A percentile compares a stretch with the other conserved stretches of the same genome.
Evolutionary conservation across 37 sponge, comb jelly and placozoan genomes (phyloP).

Genomic region (Petrosia ficiformis): DNA sequence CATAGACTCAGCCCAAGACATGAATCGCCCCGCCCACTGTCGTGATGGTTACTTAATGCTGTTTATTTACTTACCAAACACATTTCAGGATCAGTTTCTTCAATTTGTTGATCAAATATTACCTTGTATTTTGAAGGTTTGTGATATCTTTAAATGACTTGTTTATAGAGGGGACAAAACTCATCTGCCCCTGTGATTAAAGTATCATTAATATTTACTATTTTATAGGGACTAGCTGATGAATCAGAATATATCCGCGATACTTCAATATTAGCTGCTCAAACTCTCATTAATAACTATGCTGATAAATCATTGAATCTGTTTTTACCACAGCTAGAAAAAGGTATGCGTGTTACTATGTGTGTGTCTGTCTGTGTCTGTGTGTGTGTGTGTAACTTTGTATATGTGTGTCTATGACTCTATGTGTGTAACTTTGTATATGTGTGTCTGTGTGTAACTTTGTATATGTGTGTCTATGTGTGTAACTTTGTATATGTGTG

Average conservation of each 20-base stretch:
- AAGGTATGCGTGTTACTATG: slow-evolving; percentile 25
- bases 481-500: neutral
- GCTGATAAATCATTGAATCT: slow-evolving; percentile 86
- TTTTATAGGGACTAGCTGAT: slow-evolving; percentile 87
- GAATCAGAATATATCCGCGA: slow-evolving; percentile 95
- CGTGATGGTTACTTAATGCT: slow-evolving; percentile 95
- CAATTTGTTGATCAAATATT: slow-evolving; percentile 77
- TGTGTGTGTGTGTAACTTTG: slow-evolving; percentile 23
- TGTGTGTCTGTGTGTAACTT: slow-evolving; percentile 12
- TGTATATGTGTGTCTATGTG: neutral
- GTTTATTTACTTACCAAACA: slow-evolving; percentile 89
- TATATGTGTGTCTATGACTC: neutral
- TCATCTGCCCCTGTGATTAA: neutral
- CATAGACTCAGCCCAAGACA: slow-evolving; percentile 53
- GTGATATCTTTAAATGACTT: slow-evolving; percentile 1
- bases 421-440: neutral
- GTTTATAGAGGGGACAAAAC: neutral
- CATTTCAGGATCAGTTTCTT: slow-evolving; percentile 76
- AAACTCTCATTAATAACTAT: slow-evolving; percentile 81
- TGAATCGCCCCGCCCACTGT: slow-evolving; percentile 58
- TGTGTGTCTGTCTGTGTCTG: neutral
- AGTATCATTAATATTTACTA: neutral
- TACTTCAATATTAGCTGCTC: slow-evolving; percentile 86
- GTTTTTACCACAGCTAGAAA: slow-evolving; percentile 90
- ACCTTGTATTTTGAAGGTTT: slow-evolving; percentile 84